Conservation (phyloP, 2,888 invertebrate species). For the Acrocyrtus sp. region DNA sequence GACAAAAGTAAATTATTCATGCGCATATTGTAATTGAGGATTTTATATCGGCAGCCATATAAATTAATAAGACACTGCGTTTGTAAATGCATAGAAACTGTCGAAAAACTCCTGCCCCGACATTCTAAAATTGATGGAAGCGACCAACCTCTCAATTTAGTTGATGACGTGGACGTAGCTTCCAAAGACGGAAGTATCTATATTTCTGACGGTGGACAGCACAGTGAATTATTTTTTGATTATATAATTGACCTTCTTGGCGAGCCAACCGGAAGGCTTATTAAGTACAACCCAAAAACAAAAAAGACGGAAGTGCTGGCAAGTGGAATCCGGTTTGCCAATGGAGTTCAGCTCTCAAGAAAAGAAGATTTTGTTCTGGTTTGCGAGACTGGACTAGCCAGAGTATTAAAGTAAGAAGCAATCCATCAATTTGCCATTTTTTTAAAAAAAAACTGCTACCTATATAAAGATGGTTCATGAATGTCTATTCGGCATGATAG, state of each 20-base stretch:
- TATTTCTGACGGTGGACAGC: conserved; percentile 86
- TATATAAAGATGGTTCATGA: background rate
- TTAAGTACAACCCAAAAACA: conserved; percentile 82
- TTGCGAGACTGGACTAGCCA: conserved; percentile 75
- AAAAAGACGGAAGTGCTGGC: conserved; percentile 81
- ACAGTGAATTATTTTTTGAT: conserved; percentile 72
- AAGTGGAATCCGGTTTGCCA: conserved; percentile 83
- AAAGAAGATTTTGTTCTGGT: conserved; percentile 85
- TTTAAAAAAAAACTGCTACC: too few relatives aligned
- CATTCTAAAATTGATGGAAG: conserved; percentile 75
- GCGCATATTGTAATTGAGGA: too few relatives aligned
- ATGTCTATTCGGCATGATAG: conserved; percentile 59
- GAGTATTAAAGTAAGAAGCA: conserved; percentile 73
- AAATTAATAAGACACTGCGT: background rate
- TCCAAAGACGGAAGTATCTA: conserved; percentile 85
- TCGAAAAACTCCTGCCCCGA: conserved; percentile 43
- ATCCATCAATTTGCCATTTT: too few relatives aligned
- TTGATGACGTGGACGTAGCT: conserved; percentile 79
- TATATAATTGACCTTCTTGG: conserved; percentile 31
- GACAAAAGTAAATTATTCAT: conserved; percentile 73
- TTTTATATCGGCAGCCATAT: background rate
- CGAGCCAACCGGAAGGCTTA: conserved; percentile 71
- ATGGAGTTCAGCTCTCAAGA: conserved; percentile 84
- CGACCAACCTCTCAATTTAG: conserved; percentile 71
- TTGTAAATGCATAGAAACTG: conserved; percentile 25